These are phyloP conservation scores for Pterocles burchelli DNA, from an alignment of 2,113 vertebrate genomes.

Conservation along the genomic window DNA sequence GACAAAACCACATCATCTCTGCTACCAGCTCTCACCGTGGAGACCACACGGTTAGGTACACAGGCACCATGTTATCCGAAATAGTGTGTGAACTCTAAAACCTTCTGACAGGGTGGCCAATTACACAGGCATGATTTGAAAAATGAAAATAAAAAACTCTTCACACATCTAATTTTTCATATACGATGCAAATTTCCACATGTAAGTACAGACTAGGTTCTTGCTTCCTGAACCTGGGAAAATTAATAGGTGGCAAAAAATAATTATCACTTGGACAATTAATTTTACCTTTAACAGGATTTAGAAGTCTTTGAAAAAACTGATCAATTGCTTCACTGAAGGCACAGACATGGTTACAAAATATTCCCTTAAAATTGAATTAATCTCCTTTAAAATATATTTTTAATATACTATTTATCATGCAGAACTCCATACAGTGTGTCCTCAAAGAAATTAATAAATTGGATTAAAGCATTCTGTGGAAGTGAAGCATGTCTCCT, in stretches of 20 bases:
- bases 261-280: background rate
- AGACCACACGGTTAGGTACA: background rate
- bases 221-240: background rate
- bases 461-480: background rate
- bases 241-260: background rate
- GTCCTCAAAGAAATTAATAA: background rate
- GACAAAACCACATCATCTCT: background rate
- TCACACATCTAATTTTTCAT: background rate
- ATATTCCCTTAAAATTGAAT: background rate
- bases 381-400: background rate
- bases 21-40: background rate
- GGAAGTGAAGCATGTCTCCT: background rate
- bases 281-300: background rate
- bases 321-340: background rate
- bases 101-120: background rate
- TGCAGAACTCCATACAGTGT: background rate
- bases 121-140: background rate
- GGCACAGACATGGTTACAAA: background rate
- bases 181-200: background rate
- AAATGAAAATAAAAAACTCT: background rate
- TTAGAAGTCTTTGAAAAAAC: background rate
- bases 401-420: background rate
- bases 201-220: background rate
- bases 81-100: background rate
- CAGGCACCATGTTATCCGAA: background rate